These are phyloP conservation scores for Scaptodrosophila lebanonensis DNA, from an alignment of 1,140 invertebrate genomes.

Conservation along the genomic window DNA sequence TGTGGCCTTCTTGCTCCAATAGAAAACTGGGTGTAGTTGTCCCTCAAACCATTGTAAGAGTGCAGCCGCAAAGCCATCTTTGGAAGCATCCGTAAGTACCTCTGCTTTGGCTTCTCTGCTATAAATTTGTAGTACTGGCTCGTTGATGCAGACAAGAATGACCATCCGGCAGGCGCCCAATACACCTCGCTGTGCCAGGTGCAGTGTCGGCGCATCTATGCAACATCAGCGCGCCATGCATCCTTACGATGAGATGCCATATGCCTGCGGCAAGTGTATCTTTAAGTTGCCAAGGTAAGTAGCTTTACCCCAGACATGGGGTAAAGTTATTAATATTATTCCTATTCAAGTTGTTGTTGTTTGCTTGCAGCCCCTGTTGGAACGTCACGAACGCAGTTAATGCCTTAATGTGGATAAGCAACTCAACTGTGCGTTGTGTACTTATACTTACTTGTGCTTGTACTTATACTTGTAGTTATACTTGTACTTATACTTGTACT, in stretches of 20 bases:
- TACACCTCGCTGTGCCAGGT: conserved; percentile 75
- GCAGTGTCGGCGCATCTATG: conserved; percentile 52
- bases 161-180: background rate
- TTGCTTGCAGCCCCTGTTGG: conserved; percentile 19
- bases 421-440: conserved; percentile 75
- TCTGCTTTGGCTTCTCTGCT: too few species aligned
- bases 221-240: conserved; percentile 28
- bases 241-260: conserved; percentile 10
- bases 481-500: too few species aligned
- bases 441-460: too few species aligned
- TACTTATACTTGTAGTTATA: too few species aligned
- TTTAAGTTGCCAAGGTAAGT: conserved; percentile 12
- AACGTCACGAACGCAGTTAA: conserved; percentile 17
- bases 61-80: too few species aligned
- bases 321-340: background rate
- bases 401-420: conserved; percentile 28
- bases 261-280: conserved; percentile 25
- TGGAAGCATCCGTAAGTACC: too few species aligned
- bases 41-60: too few species aligned
- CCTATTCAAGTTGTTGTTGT: background rate
- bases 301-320: too few species aligned
- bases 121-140: too few species aligned
- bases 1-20: too few species aligned
- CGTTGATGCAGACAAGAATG: background rate
- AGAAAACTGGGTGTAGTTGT: too few species aligned